A percentile compares a stretch with the other conserved stretches of the same genome.
Conservation (phyloP, 2,113 vertebrate genomes). For the Pomatostomus ruficeps region DNA sequence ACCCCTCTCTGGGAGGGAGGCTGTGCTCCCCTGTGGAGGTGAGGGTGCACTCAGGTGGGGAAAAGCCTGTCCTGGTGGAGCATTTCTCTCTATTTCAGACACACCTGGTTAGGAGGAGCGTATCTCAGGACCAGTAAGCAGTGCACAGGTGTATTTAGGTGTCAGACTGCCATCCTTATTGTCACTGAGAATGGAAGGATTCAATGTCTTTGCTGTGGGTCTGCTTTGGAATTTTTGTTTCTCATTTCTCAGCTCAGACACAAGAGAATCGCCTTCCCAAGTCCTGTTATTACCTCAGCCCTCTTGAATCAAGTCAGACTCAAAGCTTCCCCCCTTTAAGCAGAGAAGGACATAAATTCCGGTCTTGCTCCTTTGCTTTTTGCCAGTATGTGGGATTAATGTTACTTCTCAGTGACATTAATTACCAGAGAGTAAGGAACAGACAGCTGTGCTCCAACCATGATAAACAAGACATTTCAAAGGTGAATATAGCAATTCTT, state of each 20-base stretch:
- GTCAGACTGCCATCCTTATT: not conserved
- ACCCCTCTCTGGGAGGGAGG: not conserved
- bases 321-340: not conserved
- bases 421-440: not conserved
- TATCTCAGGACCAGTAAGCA: not conserved
- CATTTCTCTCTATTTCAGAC: not conserved
- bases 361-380: not conserved
- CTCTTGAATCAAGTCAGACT: not conserved
- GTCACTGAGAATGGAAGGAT: not conserved
- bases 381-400: not conserved
- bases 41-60: not conserved
- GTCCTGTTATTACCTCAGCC: not conserved
- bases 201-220: not conserved
- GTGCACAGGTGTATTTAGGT: not conserved
- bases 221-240: not conserved
- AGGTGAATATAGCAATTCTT: not conserved
- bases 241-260: not conserved
- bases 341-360: not conserved
- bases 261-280: not conserved
- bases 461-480: not conserved
- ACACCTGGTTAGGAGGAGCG: rapidly evolving
- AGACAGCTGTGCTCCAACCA: not conserved
- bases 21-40: not conserved
- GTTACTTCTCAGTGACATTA: not conserved
- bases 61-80: not conserved